Conservation (phyloP, 2,797 vertebrate genomes). For the Austrolebias charrua region DNA sequence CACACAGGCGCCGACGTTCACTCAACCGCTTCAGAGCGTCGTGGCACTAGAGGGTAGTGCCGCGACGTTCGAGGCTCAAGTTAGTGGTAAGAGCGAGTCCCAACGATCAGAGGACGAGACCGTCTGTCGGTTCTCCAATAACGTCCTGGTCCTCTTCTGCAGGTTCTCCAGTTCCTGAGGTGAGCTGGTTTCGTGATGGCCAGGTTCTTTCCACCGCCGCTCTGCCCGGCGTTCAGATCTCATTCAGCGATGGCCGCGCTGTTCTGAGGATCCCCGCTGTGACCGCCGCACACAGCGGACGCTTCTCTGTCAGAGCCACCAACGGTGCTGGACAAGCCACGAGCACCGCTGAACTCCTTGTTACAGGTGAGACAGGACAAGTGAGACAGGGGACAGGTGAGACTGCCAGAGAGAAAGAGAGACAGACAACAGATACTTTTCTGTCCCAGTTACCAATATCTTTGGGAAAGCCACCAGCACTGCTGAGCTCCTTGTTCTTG, state of each 20-base stretch:
- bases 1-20: slow-evolving; percentile 94
- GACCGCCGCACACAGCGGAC: slow-evolving; percentile 90
- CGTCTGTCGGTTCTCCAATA: no score
- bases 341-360: slow-evolving; percentile 95
- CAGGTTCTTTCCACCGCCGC: slow-evolving; percentile 92
- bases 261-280: slow-evolving; percentile 90
- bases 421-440: background rate
- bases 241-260: slow-evolving; percentile 97
- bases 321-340: slow-evolving; percentile 98
- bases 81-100: slow-evolving; percentile 89
- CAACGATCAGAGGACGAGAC: background rate
- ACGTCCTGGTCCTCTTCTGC: background rate
- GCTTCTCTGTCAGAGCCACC: slow-evolving; percentile 95
- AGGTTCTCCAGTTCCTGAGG: slow-evolving; percentile 98
- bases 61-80: slow-evolving; percentile 95
- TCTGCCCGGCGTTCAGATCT: slow-evolving; percentile 94
- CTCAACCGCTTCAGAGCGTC: slow-evolving; percentile 93
- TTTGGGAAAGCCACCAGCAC: no score
- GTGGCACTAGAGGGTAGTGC: slow-evolving; percentile 93
- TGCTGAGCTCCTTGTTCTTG: no score
- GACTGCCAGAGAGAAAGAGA: no score
- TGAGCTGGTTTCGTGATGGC: slow-evolving; percentile 99
- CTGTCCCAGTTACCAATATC: no score
- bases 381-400: background rate
- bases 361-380: slow-evolving; percentile 83